Evolutionary conservation across 2,113 vertebrate species (phyloP).

Genomic region (Vombatus ursinus): DNA sequence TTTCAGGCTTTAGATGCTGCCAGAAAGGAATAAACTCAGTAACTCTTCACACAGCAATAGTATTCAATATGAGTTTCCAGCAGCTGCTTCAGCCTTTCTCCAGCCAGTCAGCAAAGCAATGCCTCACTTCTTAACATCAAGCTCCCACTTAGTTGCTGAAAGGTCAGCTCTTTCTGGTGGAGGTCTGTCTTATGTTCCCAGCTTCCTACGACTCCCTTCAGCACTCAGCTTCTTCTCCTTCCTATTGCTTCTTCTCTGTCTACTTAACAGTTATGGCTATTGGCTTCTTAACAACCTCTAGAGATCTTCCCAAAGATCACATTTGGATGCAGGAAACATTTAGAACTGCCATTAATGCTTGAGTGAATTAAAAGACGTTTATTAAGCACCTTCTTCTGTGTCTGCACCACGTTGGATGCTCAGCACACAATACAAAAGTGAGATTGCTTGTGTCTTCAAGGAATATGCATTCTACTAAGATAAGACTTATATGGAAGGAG

Average conservation of each 20-base stretch:
- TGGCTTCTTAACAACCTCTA: neutral
- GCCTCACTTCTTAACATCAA: neutral
- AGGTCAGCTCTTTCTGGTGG: neutral
- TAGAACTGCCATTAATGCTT: neutral
- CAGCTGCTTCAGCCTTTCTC: neutral
- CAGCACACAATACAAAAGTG: neutral
- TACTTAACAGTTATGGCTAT: neutral
- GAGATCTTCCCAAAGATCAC: neutral
- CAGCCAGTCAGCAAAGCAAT: neutral
- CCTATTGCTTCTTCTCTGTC: neutral
- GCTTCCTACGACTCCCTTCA: neutral
- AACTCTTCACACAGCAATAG: neutral
- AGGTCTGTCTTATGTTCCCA: slow-evolving; percentile 8
- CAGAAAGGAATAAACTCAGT: neutral
- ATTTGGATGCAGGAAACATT: neutral
- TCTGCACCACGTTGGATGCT: neutral
- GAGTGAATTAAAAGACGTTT: neutral
- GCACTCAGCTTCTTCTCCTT: neutral
- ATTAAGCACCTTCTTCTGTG: neutral
- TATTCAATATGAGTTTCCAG: neutral
- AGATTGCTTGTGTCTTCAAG: neutral
- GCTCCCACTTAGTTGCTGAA: neutral
- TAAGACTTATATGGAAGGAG: neutral
- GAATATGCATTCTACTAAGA: neutral
- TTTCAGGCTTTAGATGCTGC: neutral